Evolutionary conservation across 2,888 invertebrate genomes (phyloP).

Genomic region (Pegoplata infirma): DNA sequence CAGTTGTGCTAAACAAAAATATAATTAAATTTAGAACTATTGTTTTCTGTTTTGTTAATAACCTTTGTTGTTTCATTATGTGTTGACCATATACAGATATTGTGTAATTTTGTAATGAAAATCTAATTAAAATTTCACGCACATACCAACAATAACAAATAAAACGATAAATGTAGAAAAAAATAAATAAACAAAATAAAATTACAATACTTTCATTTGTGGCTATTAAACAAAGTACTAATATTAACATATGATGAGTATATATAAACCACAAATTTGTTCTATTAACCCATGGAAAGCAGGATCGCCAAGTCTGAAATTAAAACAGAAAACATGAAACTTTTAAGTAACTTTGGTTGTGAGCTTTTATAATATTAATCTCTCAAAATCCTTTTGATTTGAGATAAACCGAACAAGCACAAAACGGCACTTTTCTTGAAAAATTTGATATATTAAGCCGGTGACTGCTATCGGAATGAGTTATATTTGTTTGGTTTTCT

Average conservation of each 20-base stretch:
- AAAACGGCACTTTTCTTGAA: too few relatives aligned
- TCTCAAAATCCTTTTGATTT: too few relatives aligned
- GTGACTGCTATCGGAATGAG: too few relatives aligned
- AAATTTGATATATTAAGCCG: too few relatives aligned
- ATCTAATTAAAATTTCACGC: constrained; percentile 52
- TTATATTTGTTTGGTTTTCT: too few relatives aligned
- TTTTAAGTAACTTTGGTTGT: too few relatives aligned
- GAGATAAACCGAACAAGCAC: too few relatives aligned
- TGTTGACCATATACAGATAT: constrained; percentile 21
- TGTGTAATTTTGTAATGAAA: constrained; percentile 27
- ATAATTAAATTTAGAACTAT: constrained; percentile 2
- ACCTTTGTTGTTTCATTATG: constrained; percentile 4
- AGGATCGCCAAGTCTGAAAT: too few relatives aligned
- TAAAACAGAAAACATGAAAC: too few relatives aligned
- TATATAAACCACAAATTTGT: not conserved
- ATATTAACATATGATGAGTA: not conserved
- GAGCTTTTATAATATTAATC: too few relatives aligned
- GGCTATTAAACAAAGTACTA: not conserved
- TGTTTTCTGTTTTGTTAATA: constrained; percentile 1
- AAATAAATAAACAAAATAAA: constrained; percentile 14
- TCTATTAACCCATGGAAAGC: constrained; percentile 26
- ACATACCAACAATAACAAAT: constrained; percentile 39
- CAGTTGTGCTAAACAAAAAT: not conserved
- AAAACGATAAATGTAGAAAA: constrained; percentile 27
- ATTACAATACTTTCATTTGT: not conserved